Evolutionary conservation across 2,888 invertebrate species (phyloP), one percentile per base, ranked within the genome.

Genomic region (Drosophila anomalata): DNA sequence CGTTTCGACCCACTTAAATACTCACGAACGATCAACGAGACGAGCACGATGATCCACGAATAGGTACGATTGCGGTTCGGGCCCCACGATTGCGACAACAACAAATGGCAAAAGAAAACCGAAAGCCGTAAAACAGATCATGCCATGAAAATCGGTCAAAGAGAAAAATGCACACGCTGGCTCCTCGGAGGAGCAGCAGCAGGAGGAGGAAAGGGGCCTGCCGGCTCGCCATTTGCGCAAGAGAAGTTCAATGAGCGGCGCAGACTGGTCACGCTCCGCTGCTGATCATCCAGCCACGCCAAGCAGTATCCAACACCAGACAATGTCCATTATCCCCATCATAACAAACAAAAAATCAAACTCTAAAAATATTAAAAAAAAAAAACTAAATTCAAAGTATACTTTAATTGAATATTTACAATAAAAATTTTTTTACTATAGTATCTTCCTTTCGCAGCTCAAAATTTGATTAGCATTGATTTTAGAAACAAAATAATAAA

Each of bases 1-100:
- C 88, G 89, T 89, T 90, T 88, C 80, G 76, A 73, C 76, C 77
- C 88, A 86, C 91, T 89, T 91, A 91, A 89, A 89, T 89, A 81
- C 79, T 66, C 54, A 42, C 68, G 63, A 42, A 55, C 67, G 20
- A 44, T 26, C 54, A 47, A 39, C 55, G 57, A 48, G 36, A 26
- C 44, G 62, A 54, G 52, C 22, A 33, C 87, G 66, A 50, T 24
- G n/a, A 41, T 54, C 11, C 1, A 31, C 65, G 73, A 72, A 61
- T 50, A 36, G 22, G 3, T 26, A 17, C 56, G 62, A 72, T 31
- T 46, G 44, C 4, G 8, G 9, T 17, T 66, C 67, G 65, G 65
- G 26, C 52, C 17, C 42, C 14, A 62, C 60, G 73, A 53, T 73
- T 73, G 67, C 73, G 59, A 58, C 62, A 61, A 61, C 41, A 71